Base-by-base conservation (phyloP, 1,140 invertebrate genomes). In the Colletes latitarsis region DNA sequence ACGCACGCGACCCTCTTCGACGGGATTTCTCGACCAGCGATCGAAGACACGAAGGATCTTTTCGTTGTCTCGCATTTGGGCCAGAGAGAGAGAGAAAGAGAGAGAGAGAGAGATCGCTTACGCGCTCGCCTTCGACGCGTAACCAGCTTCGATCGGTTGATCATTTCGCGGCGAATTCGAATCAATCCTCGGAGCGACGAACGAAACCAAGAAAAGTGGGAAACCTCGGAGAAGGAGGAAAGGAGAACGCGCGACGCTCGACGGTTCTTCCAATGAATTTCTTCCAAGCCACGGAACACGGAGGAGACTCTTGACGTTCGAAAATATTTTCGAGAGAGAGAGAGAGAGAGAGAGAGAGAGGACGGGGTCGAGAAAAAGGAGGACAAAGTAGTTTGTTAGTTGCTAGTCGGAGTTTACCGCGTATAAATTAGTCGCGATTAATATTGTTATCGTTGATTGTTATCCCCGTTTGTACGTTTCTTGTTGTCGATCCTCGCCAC, bases 151-250 rank as follows among this genome's bases (percentile, higher is more conserved):
- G 64, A 49, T 55, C 60, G 2, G 12, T 63, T 8, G 46, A 52
- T 67, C 43, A 4, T 46, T 21, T 49, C 43, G 71, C 49, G 52
- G 17, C 8, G 66, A 77, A 69, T 41, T 57, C 21, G 49, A 82
- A n/a, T 39, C 12, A 14, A 68, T 39, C 52, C 8, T 41, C 41
- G 12, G 14, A 4, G 2, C 43, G 8, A 46, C n/a, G 53, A 39
- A 21, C 58, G 8, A 8, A 43, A 53, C 12, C 4, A 15, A 19
- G 12, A 4, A 39, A 21, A 46, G 21, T 17, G 12, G 9, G 43
- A 73, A 19, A 30, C 15, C n/a, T 30, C n/a, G 72, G 43, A 30
- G 17, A 15, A 63, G 46, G 12, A 30, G 14, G 58, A 60, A 5
- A 60, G 21, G 14, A 14, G 17, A 30, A 74, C 10, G 41, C 63